Percentiles rank a stretch among this genome's conserved stretches.
Evolutionary conservation across 2,888 invertebrate genomes (phyloP).

Genomic region (Gari tellinella): DNA sequence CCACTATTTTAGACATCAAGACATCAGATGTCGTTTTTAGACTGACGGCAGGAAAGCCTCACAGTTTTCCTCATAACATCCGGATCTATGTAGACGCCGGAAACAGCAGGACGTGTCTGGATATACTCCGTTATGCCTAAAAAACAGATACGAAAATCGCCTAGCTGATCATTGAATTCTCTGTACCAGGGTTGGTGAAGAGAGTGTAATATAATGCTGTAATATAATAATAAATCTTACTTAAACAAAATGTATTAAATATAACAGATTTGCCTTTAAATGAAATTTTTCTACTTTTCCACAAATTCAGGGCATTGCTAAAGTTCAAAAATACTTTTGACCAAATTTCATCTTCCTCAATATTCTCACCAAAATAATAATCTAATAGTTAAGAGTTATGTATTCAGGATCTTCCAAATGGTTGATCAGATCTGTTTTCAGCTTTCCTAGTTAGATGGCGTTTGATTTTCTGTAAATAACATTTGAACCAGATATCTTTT

Average conservation of each 20-base stretch:
- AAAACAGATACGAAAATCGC: no score
- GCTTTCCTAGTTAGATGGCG: constrained; percentile 54
- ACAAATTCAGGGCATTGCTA: constrained; percentile 26
- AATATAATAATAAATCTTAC: no score
- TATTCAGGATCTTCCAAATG: constrained; percentile 60
- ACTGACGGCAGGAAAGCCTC: no score
- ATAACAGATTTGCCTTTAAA: constrained; percentile 35
- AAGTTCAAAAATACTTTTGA: constrained; percentile 37
- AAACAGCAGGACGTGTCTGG: no score
- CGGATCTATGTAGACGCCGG: no score
- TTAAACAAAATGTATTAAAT: constrained; percentile 21
- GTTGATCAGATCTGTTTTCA: constrained; percentile 55
- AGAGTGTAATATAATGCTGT: no score
- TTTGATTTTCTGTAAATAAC: constrained; percentile 46
- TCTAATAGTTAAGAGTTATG: constrained; percentile 47
- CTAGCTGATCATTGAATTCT: no score
- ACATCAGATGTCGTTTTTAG: no score
- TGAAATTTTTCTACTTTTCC: constrained; percentile 13
- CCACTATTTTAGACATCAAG: no score
- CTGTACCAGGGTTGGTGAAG: no score
- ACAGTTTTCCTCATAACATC: no score
- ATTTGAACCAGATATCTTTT: constrained; percentile 45
- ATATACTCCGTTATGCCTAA: no score
- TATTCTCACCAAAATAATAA: constrained; percentile 39
- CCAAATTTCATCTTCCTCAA: constrained; percentile 45